A percentile compares a stretch with the other conserved stretches of the same genome.
Evolutionary conservation across 2,113 vertebrate species (phyloP).

Genomic region (Scartelaos histophorus): DNA sequence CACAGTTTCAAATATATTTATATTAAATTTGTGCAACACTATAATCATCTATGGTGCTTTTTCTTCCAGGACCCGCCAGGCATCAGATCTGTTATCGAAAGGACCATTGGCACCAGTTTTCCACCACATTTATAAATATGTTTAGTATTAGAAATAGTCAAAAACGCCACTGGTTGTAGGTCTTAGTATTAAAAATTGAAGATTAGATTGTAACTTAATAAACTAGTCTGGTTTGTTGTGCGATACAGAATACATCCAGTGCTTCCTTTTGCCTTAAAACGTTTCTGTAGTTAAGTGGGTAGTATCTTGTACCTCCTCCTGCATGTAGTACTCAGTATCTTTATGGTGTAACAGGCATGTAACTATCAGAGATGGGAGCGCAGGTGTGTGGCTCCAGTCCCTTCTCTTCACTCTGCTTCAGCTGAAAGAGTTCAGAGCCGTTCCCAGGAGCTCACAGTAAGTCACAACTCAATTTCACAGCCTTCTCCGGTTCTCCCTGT

Average conservation of each 20-base stretch:
- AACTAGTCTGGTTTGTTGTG: too few species aligned
- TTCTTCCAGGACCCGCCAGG: too few species aligned
- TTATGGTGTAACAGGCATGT: constrained; percentile 17
- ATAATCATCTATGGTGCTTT: too few species aligned
- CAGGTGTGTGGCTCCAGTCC: constrained; percentile 50
- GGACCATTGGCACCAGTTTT: too few species aligned
- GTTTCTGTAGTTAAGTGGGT: background rate
- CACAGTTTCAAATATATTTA: too few species aligned
- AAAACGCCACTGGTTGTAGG: too few species aligned
- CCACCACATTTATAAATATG: too few species aligned
- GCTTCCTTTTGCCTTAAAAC: background rate
- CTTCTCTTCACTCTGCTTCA: constrained; percentile 27
- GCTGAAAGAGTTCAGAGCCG: constrained; percentile 44
- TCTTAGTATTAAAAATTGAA: too few species aligned
- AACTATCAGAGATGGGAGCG: constrained; percentile 19
- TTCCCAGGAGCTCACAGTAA: constrained; percentile 48
- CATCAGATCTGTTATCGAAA: too few species aligned
- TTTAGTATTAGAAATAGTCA: too few species aligned
- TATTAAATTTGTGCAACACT: too few species aligned
- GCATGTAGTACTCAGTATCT: background rate
- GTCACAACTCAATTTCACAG: constrained; percentile 31
- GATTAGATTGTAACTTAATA: too few species aligned
- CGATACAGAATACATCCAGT: background rate
- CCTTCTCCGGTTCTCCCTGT: constrained; percentile 23
- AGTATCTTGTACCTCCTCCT: background rate